Percentiles rank a stretch among this genome's conserved stretches.
These are phyloP conservation scores for Bellardia bayeri DNA, from an alignment of 2,888 invertebrate genomes.

Conservation along the genomic window DNA sequence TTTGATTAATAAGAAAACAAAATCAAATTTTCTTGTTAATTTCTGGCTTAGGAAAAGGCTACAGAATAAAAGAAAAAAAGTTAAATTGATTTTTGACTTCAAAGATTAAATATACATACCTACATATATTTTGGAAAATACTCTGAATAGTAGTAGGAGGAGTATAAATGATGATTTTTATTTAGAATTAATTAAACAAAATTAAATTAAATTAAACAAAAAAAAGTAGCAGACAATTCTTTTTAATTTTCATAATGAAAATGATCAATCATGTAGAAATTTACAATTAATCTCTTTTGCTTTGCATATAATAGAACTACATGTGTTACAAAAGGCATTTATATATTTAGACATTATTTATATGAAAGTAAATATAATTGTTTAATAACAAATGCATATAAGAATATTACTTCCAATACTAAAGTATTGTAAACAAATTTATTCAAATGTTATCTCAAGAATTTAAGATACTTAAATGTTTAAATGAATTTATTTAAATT, in stretches of 20 bases:
- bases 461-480: neutral
- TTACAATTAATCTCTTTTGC: constrained; percentile 1
- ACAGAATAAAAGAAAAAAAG: neutral
- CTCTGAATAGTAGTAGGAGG: neutral
- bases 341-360: neutral
- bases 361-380: neutral
- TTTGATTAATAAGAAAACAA: constrained; percentile 7
- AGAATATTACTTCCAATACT: too few species aligned
- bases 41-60: neutral
- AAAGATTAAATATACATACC: neutral
- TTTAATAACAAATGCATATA: neutral
- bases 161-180: neutral
- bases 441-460: neutral
- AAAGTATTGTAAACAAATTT: neutral
- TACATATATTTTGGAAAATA: too few species aligned
- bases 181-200: neutral
- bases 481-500: neutral
- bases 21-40: constrained; percentile 8
- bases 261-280: constrained; percentile 14
- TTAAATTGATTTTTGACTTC: constrained; percentile 2
- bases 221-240: neutral
- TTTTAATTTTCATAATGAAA: constrained; percentile 14
- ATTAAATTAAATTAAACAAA: too few species aligned
- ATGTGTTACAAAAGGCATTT: neutral
- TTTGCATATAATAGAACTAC: neutral